phyloP scores from a whole-genome alignment of 2,888 invertebrate genomes.

The Agrotis segetum region DNA sequence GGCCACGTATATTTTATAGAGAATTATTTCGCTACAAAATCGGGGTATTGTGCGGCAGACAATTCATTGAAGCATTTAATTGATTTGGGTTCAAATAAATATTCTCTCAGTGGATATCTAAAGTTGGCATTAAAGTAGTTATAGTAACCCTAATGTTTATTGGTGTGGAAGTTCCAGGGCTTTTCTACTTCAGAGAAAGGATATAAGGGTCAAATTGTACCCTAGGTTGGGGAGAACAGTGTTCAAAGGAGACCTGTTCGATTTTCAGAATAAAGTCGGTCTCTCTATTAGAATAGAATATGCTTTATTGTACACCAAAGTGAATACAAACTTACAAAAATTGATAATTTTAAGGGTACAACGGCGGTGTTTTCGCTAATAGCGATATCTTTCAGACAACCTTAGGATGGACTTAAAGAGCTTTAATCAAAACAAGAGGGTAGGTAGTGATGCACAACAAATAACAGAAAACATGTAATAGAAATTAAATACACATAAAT shows the following conservation, averaged over 20 bases:
- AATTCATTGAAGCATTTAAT: conserved; percentile 58
- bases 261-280: background rate
- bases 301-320: no score
- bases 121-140: conserved; percentile 30
- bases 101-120: conserved; percentile 33
- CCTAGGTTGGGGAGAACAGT: background rate
- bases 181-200: conserved; percentile 1
- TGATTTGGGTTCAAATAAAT: conserved; percentile 56
- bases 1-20: conserved; percentile 21
- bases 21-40: conserved; percentile 38
- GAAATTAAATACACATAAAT: no score
- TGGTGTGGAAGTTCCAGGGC: conserved; percentile 7
- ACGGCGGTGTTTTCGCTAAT: no score
- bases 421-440: no score
- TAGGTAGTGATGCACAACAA: no score
- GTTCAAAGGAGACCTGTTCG: conserved; percentile 13
- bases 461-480: no score
- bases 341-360: no score
- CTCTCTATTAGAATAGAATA: no score
- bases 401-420: no score
- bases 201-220: background rate
- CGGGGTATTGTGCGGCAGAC: conserved; percentile 46
- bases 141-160: conserved; percentile 20
- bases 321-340: no score
- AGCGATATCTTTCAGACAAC: no score